Base-by-base conservation (phyloP, 2,113 vertebrate genomes). In the Corythornis cristatus region DNA sequence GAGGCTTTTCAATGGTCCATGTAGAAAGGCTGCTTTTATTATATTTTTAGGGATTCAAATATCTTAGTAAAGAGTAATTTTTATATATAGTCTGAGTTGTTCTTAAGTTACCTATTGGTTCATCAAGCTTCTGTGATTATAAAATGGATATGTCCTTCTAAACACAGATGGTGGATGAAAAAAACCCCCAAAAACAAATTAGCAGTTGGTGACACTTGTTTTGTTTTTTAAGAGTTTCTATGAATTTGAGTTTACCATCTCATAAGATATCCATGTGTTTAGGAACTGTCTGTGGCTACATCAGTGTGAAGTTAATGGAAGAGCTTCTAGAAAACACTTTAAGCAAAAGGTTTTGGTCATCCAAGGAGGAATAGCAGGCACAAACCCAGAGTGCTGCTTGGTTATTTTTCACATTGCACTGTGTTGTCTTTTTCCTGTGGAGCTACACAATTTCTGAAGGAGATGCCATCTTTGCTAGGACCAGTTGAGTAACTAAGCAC, bases 141-240 rank as follows among this genome's bases (percentile, higher is more conserved):
- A 46, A 64, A 46, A 48, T 42, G 11, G 23, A 1, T 50, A 8
- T 15, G 9, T 48, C 12, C 15, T 51, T 45, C 56, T 51, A 65
- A 61, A 57, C 31, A 7, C 0, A 0, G 3, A 2, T 48, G 10
- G 25, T 51, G 26, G 5, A 3, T 12, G 20, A 61, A 53, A 26
- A 14, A 25, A 26, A 45, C 46, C 9, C 9, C 37, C 9, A 37
- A 37, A 37, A 37, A 10, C 37, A 37, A 37, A 35, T 35, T 35
- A 35, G 35, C 35, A 35, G 35, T 35, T 35, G 35, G 35, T 35
- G 35, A 35, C 35, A 7, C 7, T 35, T 35, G 35, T 35, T 35
- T 35, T 35, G 35, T 35, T 35, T 35, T 35, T 35, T 7, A 35
- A 35, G 35, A 77, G 13, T 37, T 53, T n/a, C 18, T 25, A 37